Evolutionary conservation across 2,888 invertebrate species (phyloP).

Genomic region (Andrena dorsata): DNA sequence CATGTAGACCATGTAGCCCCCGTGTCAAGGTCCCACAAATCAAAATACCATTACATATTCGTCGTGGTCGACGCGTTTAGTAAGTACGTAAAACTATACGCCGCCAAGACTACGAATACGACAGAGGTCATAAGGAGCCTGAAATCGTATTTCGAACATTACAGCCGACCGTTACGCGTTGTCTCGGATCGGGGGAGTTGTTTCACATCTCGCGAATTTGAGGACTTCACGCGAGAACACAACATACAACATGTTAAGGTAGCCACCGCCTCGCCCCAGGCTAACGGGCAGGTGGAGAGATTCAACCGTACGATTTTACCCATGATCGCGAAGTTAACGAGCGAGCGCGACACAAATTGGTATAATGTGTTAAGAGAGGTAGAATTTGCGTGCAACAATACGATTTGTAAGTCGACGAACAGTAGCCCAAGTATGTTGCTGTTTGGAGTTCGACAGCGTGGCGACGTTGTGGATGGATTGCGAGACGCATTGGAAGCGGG

Average conservation of each 20-base stretch:
- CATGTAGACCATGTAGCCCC: constrained; percentile 28
- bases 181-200: constrained; percentile 60
- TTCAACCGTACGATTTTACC: constrained; percentile 9
- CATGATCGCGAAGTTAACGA: not conserved
- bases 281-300: constrained; percentile 5
- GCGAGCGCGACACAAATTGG: not conserved
- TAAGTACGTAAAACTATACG: constrained; percentile 22
- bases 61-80: constrained; percentile 23
- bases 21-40: not conserved
- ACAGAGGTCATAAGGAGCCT: constrained; percentile 63
- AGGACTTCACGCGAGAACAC: not conserved
- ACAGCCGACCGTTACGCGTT: constrained; percentile 34
- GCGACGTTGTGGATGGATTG: not conserved
- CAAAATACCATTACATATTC: constrained; percentile 5
- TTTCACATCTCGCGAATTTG: constrained; percentile 73
- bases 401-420: not conserved
- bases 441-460: not conserved
- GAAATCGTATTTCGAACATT: constrained; percentile 61
- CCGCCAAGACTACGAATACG: not conserved
- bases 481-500: not conserved
- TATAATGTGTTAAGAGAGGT: not conserved
- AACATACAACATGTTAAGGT: not conserved
- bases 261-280: not conserved
- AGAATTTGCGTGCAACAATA: constrained; percentile 13
- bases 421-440: not conserved